Evolutionary conservation across 2,888 invertebrate genomes (phyloP).

Genomic region (Watsonalla binaria): DNA sequence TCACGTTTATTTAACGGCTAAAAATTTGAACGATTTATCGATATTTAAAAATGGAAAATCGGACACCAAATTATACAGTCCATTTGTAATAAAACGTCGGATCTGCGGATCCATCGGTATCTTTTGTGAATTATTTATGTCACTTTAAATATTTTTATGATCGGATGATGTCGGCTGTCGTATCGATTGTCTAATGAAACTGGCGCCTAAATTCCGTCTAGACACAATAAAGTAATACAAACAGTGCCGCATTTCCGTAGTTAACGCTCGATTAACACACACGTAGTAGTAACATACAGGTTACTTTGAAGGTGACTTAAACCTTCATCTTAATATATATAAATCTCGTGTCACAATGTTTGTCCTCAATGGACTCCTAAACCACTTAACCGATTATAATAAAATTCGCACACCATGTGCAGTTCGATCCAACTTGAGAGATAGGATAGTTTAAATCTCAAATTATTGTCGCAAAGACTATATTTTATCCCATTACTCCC

Average conservation of each 20-base stretch:
- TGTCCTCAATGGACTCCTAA: too few relatives aligned
- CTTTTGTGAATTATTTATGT: conserved; percentile 71
- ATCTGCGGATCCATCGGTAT: conserved; percentile 68
- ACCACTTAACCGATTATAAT: too few relatives aligned
- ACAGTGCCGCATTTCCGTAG: not conserved
- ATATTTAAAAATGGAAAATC: conserved; percentile 39
- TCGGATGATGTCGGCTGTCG: conserved; percentile 65
- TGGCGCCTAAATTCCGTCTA: conserved; percentile 66
- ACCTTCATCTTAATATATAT: too few relatives aligned
- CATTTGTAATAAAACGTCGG: conserved; percentile 70
- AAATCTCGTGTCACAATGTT: too few relatives aligned
- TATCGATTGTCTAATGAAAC: conserved; percentile 70
- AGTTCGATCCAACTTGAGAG: too few relatives aligned
- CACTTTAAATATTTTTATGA: conserved; percentile 73
- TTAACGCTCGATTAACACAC: too few relatives aligned
- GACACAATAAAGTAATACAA: not conserved
- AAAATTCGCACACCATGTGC: too few relatives aligned
- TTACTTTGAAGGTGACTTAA: too few relatives aligned
- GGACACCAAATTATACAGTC: conserved; percentile 48
- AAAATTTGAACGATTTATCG: conserved; percentile 44
- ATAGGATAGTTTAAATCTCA: too few relatives aligned
- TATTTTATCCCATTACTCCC: too few relatives aligned
- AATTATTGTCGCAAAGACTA: too few relatives aligned
- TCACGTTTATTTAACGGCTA: conserved; percentile 54
- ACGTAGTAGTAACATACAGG: too few relatives aligned